phyloP scores from a whole-genome alignment of 1,140 invertebrate species.

The Anagrus nilaparvatae region DNA sequence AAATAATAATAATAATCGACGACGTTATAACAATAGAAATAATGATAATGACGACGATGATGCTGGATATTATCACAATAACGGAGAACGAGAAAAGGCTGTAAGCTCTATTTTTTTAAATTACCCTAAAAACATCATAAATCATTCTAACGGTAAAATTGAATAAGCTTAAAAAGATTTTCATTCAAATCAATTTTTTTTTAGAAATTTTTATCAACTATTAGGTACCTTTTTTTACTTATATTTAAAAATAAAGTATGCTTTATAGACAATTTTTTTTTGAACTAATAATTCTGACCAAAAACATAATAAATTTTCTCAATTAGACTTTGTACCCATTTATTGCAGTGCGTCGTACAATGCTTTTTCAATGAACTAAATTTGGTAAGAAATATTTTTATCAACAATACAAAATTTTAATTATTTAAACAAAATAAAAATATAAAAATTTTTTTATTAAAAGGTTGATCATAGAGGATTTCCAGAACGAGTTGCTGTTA shows the following conservation, averaged over 20 bases:
- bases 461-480: slow-evolving; percentile 36
- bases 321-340: slow-evolving; percentile 6
- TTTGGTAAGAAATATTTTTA: slow-evolving; percentile 24
- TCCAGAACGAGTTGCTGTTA: slow-evolving; percentile 28
- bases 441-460: slow-evolving; percentile 9
- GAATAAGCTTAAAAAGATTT: too few species aligned
- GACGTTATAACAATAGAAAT: slow-evolving; percentile 9
- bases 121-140: too few species aligned
- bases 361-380: slow-evolving; percentile 39
- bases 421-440: not conserved
- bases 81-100: slow-evolving; percentile 16
- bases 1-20: slow-evolving; percentile 14
- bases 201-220: too few species aligned
- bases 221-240: too few species aligned
- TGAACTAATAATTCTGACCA: too few species aligned
- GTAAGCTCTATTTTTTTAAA: slow-evolving; percentile 21
- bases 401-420: not conserved
- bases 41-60: slow-evolving; percentile 2
- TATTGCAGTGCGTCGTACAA: slow-evolving; percentile 34
- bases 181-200: not conserved
- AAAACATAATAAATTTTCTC: too few species aligned
- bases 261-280: too few species aligned
- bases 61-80: slow-evolving; percentile 9
- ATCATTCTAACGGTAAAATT: too few species aligned
- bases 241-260: too few species aligned